phyloP scores from a whole-genome alignment of 2,888 invertebrate species.

The Sclerodermus sp. region DNA sequence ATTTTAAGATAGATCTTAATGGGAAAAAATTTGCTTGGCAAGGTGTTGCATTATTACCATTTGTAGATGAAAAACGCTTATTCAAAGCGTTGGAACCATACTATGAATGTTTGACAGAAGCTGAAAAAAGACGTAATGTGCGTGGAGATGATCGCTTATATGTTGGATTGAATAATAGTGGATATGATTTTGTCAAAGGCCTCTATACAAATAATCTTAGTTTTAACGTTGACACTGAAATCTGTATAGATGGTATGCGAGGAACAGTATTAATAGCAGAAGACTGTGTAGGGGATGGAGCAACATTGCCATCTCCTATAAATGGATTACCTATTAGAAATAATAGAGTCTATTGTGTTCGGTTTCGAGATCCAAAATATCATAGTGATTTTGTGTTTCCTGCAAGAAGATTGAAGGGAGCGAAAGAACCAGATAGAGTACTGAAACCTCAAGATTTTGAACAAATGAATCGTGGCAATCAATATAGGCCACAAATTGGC shows the following conservation, averaged over 20 bases:
- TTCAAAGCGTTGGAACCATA: conserved; percentile 81
- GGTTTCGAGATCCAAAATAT: conserved; percentile 80
- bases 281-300: conserved; percentile 69
- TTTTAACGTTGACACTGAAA: conserved; percentile 62
- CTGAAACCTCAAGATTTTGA: conserved; percentile 78
- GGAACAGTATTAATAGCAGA: conserved; percentile 77
- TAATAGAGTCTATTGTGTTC: conserved; percentile 63
- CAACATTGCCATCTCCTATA: conserved; percentile 72
- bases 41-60: conserved; percentile 96
- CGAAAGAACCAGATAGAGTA: conserved; percentile 72
- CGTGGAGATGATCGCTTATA: conserved; percentile 91
- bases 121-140: conserved; percentile 82
- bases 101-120: conserved; percentile 77
- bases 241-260: conserved; percentile 78
- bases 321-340: conserved; percentile 65
- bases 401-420: conserved; percentile 70
- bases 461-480: conserved; percentile 62
- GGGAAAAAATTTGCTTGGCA: conserved; percentile 99
- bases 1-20: conserved; percentile 97
- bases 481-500: conserved; percentile 77
- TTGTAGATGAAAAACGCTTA: conserved; percentile 91
- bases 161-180: conserved; percentile 71
- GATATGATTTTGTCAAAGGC: conserved; percentile 70
- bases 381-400: conserved; percentile 74
- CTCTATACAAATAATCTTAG: conserved; percentile 67